Conservation (phyloP, 1,140 invertebrate genomes). For the Papilio aristodemus region DNA sequence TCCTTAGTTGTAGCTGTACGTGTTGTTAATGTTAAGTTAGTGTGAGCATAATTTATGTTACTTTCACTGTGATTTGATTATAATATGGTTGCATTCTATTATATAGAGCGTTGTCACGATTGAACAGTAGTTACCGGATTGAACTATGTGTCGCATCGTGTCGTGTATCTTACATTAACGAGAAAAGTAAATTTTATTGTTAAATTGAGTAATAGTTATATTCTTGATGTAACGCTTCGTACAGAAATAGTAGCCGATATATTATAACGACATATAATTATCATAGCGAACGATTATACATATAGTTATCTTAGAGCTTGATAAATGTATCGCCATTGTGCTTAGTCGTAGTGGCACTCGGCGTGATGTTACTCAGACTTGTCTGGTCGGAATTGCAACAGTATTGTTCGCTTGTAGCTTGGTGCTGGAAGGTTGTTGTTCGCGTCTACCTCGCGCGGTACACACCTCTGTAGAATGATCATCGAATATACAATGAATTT, state of each 20-base stretch:
- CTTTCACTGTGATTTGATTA: slow-evolving; percentile 76
- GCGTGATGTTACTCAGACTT: slow-evolving; percentile 72
- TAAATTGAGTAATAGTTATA: slow-evolving; percentile 48
- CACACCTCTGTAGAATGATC: slow-evolving; percentile 19
- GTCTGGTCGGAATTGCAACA: slow-evolving; percentile 54
- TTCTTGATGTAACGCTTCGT: slow-evolving; percentile 71
- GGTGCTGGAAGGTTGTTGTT: slow-evolving; percentile 30
- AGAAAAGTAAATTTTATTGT: slow-evolving; percentile 33
- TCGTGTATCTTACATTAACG: no score
- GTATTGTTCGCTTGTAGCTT: slow-evolving; percentile 9
- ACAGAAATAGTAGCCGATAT: slow-evolving; percentile 72
- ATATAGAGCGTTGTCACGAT: slow-evolving; percentile 57
- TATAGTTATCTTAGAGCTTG: slow-evolving; percentile 76
- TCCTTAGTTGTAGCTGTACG: slow-evolving; percentile 60
- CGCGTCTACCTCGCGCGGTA: not conserved
- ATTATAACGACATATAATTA: slow-evolving; percentile 58
- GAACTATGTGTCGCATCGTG: not conserved
- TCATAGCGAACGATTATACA: slow-evolving; percentile 62
- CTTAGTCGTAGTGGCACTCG: slow-evolving; percentile 75
- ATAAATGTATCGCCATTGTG: slow-evolving; percentile 78
- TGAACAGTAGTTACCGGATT: slow-evolving; percentile 25
- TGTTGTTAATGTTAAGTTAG: slow-evolving; percentile 70
- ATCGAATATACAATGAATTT: slow-evolving; percentile 36
- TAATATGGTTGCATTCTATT: slow-evolving; percentile 71
- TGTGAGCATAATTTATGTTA: slow-evolving; percentile 73